Percentiles rank a stretch among this genome's conserved stretches.
phyloP scores from a whole-genome alignment of 2,888 invertebrate species.

The Hyposoter dolosus region DNA sequence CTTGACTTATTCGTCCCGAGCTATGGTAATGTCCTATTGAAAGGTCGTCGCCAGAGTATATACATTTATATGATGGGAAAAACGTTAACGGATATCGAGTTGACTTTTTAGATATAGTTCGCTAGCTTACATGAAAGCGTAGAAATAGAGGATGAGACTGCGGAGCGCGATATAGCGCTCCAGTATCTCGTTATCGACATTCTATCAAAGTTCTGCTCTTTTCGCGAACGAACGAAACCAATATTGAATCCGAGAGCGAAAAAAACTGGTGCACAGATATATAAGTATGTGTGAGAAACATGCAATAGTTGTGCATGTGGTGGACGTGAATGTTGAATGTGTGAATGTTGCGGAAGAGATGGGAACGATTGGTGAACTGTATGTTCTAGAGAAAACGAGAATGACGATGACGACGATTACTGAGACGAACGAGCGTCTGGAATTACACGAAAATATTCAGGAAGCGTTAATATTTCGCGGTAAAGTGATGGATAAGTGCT shows the following conservation, averaged over 20 bases:
- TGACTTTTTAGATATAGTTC: conserved; percentile 54
- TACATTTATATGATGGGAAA: conserved; percentile 29
- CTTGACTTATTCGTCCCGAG: conserved; percentile 20
- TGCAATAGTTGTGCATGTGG: conserved; percentile 25
- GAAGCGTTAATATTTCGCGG: conserved; percentile 64
- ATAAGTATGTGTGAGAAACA: conserved; percentile 13
- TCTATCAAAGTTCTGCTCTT: conserved; percentile 64
- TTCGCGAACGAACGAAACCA: conserved; percentile 61
- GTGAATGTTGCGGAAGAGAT: not conserved
- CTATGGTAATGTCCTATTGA: conserved; percentile 36
- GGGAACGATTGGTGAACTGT: conserved; percentile 10
- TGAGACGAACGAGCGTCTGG: conserved; percentile 40
- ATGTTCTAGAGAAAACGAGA: conserved; percentile 14
- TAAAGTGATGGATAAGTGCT: conserved; percentile 60
- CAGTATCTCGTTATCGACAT: conserved; percentile 67
- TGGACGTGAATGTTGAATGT: not conserved
- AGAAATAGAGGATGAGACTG: conserved; percentile 38
- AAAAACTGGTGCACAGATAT: conserved; percentile 19
- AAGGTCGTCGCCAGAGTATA: not conserved
- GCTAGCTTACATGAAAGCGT: not conserved
- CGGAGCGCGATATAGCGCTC: conserved; percentile 6
- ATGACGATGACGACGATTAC: conserved; percentile 43
- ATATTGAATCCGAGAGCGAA: conserved; percentile 44
- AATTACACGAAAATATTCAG: conserved; percentile 55
- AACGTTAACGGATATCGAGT: conserved; percentile 60